These are phyloP conservation scores for Cassiopea xamachana DNA, from an alignment of 30 jellyfish, hydroid and myxozoan genomes.

Conservation along the genomic window DNA sequence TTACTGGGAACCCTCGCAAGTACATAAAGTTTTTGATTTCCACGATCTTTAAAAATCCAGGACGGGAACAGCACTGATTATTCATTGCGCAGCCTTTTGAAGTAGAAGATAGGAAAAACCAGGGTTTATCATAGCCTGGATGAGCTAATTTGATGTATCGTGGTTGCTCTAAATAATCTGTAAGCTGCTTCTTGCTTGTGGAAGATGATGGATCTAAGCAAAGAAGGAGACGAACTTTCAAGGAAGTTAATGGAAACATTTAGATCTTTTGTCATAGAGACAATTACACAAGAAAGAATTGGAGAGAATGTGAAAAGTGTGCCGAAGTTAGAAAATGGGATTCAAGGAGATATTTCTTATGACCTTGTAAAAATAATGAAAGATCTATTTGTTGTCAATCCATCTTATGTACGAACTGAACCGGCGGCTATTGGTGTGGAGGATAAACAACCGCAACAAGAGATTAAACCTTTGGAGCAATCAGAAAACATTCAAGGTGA, in stretches of 20 bases:
- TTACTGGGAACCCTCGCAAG: no score
- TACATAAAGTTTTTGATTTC: no score
- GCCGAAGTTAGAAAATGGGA: neutral
- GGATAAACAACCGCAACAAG: neutral
- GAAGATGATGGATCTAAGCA: slow-evolving; percentile 17
- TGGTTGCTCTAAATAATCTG: no score
- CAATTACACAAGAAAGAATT: neutral
- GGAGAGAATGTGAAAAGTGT: neutral
- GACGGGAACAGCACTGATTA: no score
- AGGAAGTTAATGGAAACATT: neutral
- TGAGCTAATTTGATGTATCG: no score
- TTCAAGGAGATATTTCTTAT: neutral
- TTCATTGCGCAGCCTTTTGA: no score
- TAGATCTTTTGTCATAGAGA: slow-evolving; percentile 12
- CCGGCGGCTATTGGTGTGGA: neutral
- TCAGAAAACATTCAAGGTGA: neutral
- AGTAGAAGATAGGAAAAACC: no score
- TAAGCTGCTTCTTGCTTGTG: no score
- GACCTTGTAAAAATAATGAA: slow-evolving; percentile 1
- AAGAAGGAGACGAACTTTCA: slow-evolving; percentile 25
- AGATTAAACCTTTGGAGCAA: neutral
- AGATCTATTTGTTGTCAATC: slow-evolving; percentile 18
- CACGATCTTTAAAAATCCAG: no score
- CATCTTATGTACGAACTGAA: neutral
- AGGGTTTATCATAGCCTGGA: no score